A percentile compares a stretch with the other conserved stretches of the same genome.
phyloP scores from a whole-genome alignment of 92 coral and sea anemone genomes.

The Epizoanthus rinbou region DNA sequence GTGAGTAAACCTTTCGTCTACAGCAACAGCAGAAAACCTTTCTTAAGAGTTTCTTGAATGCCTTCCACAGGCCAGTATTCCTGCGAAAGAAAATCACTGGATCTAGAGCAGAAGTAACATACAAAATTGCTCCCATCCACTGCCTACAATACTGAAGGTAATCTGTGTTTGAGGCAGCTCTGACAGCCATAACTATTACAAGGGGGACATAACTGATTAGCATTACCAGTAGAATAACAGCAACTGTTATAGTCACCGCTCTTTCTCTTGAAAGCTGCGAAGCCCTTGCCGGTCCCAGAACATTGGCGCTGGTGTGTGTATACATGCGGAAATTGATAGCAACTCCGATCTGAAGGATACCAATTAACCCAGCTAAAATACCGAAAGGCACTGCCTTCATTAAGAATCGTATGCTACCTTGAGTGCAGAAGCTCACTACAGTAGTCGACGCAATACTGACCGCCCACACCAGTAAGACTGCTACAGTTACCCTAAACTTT shows the following conservation, averaged over 20 bases:
- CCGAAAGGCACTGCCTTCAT: slow-evolving; percentile 47
- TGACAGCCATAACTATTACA: slow-evolving; percentile 42
- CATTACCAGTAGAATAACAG: slow-evolving; percentile 15
- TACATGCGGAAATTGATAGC: slow-evolving; percentile 25
- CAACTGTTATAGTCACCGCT: slow-evolving; percentile 16
- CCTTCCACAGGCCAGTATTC: no score
- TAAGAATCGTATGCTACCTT: slow-evolving; percentile 28
- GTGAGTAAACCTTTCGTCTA: no score
- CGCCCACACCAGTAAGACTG: slow-evolving; percentile 32
- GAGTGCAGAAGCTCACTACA: slow-evolving; percentile 33
- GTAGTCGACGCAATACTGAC: slow-evolving; percentile 30
- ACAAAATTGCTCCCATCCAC: slow-evolving; percentile 43
- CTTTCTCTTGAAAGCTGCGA: slow-evolving; percentile 31
- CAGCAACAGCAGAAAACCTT: no score
- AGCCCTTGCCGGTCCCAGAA: slow-evolving; percentile 19
- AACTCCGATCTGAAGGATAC: slow-evolving; percentile 36
- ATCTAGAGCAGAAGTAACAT: slow-evolving; percentile 32
- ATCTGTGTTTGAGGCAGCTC: slow-evolving; percentile 39
- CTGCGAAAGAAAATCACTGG: slow-evolving; percentile 18
- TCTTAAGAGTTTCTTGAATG: no score
- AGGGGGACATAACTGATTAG: slow-evolving; percentile 33
- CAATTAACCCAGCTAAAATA: slow-evolving; percentile 26
- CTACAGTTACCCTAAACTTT: neutral
- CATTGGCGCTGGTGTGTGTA: slow-evolving; percentile 1
- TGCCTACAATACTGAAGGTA: slow-evolving; percentile 31